A percentile compares a stretch with the other conserved stretches of the same genome.
Evolutionary conservation across 1,140 invertebrate genomes (phyloP).

Genomic region (Dysdera silvatica): DNA sequence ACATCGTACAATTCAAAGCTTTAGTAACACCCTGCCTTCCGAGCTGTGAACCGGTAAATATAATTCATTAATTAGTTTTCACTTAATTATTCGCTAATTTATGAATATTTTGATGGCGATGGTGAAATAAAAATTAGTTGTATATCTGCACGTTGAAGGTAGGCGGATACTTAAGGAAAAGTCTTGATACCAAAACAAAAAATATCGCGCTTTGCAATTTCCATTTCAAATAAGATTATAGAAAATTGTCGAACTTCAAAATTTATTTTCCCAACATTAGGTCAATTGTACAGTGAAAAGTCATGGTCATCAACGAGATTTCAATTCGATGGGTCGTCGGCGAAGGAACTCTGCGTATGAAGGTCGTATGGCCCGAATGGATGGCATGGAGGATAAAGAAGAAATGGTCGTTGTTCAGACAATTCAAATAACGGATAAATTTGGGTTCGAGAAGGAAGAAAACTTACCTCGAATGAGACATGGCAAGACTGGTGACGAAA

Average conservation of each 20-base stretch:
- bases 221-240: background rate
- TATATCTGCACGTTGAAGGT: no score
- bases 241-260: background rate
- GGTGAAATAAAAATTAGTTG: no score
- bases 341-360: constrained; percentile 57
- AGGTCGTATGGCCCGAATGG: constrained; percentile 62
- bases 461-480: background rate
- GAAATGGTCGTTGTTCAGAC: constrained; percentile 79
- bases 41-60: constrained; percentile 65
- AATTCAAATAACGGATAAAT: constrained; percentile 86
- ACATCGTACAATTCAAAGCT: constrained; percentile 87
- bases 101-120: no score
- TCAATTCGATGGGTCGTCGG: constrained; percentile 37
- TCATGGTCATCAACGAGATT: constrained; percentile 16
- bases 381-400: constrained; percentile 56
- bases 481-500: constrained; percentile 6
- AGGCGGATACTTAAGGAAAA: no score
- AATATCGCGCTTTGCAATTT: no score
- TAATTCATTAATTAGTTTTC: no score
- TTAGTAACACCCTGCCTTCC: constrained; percentile 88
- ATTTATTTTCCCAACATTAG: background rate
- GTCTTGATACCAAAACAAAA: no score
- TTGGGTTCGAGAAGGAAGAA: constrained; percentile 46
- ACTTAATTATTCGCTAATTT: background rate
- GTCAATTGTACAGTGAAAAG: constrained; percentile 17